Percentiles rank a stretch among this genome's conserved stretches.
These are phyloP conservation scores for Lepilemur septentrionalis DNA, from an alignment of 2,797 vertebrate genomes.

Conservation along the genomic window DNA sequence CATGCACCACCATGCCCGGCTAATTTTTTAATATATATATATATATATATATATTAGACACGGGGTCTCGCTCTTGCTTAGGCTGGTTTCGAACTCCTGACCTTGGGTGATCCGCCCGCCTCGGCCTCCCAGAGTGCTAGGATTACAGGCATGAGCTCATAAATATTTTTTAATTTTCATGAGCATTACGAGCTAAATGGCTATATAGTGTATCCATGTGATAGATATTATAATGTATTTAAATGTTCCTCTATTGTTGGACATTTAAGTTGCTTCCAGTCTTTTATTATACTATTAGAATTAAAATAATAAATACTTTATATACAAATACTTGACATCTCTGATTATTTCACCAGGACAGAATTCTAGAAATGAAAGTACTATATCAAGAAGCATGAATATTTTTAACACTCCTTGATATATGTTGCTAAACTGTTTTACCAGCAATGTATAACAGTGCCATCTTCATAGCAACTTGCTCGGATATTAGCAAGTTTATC, in stretches of 20 bases:
- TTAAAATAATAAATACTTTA: conserved; percentile 1
- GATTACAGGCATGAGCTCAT: neutral
- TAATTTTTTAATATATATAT: no score
- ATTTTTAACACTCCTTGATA: neutral
- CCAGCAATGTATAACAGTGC: neutral
- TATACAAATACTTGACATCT: neutral
- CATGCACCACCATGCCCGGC: no score
- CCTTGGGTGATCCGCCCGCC: no score
- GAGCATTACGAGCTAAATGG: neutral
- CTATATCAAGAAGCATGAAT: neutral
- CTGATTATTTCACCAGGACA: neutral
- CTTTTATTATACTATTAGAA: neutral
- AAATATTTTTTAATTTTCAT: neutral
- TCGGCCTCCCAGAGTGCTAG: no score
- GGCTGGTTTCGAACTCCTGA: no score
- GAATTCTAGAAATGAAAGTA: neutral
- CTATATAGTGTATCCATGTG: neutral
- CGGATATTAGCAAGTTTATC: neutral
- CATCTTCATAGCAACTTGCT: neutral
- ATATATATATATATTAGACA: no score
- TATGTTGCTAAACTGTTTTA: neutral
- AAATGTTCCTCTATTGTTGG: neutral
- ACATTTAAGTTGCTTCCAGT: neutral
- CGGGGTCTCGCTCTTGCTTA: no score
- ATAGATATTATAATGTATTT: neutral